Evolutionary conservation across 2,113 vertebrate species (phyloP).

Genomic region (Acinonyx jubatus): DNA sequence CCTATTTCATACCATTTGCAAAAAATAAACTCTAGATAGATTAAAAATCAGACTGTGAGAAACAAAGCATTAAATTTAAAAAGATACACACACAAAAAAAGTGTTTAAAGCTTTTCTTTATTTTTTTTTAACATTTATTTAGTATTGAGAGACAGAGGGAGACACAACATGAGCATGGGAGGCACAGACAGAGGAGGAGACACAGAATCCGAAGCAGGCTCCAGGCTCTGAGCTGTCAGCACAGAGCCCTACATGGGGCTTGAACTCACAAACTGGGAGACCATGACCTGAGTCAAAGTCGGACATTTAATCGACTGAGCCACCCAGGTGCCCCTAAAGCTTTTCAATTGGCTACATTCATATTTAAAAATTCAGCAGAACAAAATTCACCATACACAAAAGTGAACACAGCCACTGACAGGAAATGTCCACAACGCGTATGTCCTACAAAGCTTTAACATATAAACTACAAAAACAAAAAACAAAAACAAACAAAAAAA

Average conservation of each 20-base stretch:
- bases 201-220: no score
- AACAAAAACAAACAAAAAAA: neutral
- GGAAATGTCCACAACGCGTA: neutral
- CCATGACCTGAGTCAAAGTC: no score
- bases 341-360: neutral
- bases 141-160: no score
- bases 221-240: no score
- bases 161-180: no score
- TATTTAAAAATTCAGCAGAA: neutral
- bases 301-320: no score
- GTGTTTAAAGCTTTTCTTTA: neutral
- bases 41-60: neutral
- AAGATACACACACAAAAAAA: neutral
- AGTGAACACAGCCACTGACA: neutral
- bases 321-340: no score
- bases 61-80: neutral
- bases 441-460: neutral
- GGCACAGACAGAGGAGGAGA: no score
- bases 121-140: no score
- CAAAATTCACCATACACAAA: neutral
- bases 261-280: no score
- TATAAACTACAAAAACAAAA: neutral
- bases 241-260: no score
- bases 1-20: neutral
- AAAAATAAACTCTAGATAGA: neutral